Evolutionary conservation across 2,888 invertebrate genomes (phyloP), one percentile per base, ranked within the genome.

Genomic region (Deroplatys truncata): DNA sequence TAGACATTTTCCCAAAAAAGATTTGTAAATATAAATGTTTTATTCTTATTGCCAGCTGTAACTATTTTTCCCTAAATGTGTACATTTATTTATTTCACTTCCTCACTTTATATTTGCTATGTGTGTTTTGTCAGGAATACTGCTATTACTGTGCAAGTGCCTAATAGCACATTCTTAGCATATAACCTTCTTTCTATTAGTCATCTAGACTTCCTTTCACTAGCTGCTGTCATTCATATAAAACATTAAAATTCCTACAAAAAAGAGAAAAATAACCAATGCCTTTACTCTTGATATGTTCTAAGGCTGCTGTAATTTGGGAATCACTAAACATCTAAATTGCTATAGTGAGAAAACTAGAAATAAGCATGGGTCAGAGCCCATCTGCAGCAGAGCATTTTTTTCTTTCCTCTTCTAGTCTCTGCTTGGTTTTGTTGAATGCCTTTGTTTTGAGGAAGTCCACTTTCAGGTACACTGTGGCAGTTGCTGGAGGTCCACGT

Each of bases 401-500:
- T 91, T 94, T 94, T 91, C 97, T 93, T 82, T 96, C 96, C 91
- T 96, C 96, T 92, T 97, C 97, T 0, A 97, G 96, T 92, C 97
- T 96, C 92, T 97, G 96, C 88, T 97, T 95, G 82, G 97, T 98
- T 90, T 97, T 96, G 93, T 97, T 98, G 92, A 99, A 98, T 10
- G 98, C 98, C 93, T 98, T 97, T 0, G 98, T 99, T 94, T 98
- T 98, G 88, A 98, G 94, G 94, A 98, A 98, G 94, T 99, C 98
- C 0, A 99, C 98, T 1, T 97, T 97, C 93, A 98, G 98, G 93
- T 98, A 98, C 15, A 97, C 97, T 0, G 97, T 94, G 56, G 90
- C 87, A 10, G 89, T 90, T 72, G 20, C 20, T 28, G 89, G 85
- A 16, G 84, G 90, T 84, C 88, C 88, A 8, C 91, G 89, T 89